Evolutionary conservation across 2,797 vertebrate genomes (phyloP).

Genomic region (Sebastiscus albofasciatus): DNA sequence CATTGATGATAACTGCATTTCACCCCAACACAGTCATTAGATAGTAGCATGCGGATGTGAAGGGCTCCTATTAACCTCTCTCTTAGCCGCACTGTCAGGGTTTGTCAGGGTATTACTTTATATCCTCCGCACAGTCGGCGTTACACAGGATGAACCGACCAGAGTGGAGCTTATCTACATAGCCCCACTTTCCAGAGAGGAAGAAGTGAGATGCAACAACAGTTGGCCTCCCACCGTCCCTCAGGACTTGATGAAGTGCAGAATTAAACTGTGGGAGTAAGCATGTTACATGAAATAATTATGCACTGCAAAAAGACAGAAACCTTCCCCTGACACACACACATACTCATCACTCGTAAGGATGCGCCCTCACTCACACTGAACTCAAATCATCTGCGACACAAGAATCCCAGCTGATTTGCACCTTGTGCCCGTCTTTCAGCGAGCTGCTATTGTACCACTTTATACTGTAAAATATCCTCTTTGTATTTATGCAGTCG

Average conservation of each 20-base stretch:
- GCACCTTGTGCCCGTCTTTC: conserved; percentile 1
- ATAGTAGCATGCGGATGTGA: conserved; percentile 31
- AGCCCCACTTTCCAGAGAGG: conserved; percentile 43
- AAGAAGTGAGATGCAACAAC: conserved; percentile 37
- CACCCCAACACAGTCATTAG: conserved; percentile 41
- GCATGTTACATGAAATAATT: conserved; percentile 44
- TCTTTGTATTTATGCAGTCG: not conserved
- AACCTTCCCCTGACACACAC: not conserved
- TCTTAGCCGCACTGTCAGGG: conserved; percentile 33
- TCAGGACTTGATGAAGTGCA: conserved; percentile 32
- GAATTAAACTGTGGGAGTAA: conserved; percentile 37
- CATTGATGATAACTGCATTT: conserved; percentile 57
- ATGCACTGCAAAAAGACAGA: conserved; percentile 18
- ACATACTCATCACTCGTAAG: conserved; percentile 2
- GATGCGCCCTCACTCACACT: conserved; percentile 3
- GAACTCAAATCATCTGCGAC: conserved; percentile 12
- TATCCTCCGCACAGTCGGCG: conserved; percentile 19
- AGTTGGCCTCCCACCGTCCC: conserved; percentile 35
- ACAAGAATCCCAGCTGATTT: conserved; percentile 14
- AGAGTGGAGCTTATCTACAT: conserved; percentile 61
- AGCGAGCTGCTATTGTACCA: not conserved
- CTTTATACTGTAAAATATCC: conserved; percentile 9
- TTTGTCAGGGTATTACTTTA: conserved; percentile 43
- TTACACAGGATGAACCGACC: conserved; percentile 33
- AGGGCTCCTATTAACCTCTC: conserved; percentile 35